Conservation (phyloP, 2,797 vertebrate species). For the Alosa sapidissima region DNA sequence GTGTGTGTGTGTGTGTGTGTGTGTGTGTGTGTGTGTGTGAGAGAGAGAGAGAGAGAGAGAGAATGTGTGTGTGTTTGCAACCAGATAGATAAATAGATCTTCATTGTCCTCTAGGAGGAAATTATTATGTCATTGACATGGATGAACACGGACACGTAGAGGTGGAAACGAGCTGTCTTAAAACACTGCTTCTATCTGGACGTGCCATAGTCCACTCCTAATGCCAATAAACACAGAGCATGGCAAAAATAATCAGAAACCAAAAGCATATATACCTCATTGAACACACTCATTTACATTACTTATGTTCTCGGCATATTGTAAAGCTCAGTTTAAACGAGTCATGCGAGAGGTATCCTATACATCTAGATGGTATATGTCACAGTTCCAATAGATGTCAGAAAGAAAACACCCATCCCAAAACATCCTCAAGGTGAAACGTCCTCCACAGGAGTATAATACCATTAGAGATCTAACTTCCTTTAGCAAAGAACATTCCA, state of each 20-base stretch:
- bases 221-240: neutral
- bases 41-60: neutral
- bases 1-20: neutral
- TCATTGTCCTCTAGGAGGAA: neutral
- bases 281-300: neutral
- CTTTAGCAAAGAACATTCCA: neutral
- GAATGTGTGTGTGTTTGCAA: neutral
- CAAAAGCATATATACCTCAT: neutral
- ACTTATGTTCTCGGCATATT: neutral
- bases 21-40: neutral
- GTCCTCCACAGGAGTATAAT: neutral
- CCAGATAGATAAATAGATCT: constrained; percentile 19
- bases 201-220: neutral
- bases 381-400: neutral
- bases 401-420: neutral
- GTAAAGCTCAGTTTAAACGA: neutral
- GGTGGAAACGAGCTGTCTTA: neutral
- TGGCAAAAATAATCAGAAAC: neutral
- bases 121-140: constrained; percentile 16
- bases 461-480: neutral
- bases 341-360: neutral
- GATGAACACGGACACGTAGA: neutral
- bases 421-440: neutral
- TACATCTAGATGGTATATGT: neutral
- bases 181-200: constrained; percentile 16